Evolutionary conservation across 2,888 invertebrate species (phyloP), one percentile per base, ranked within the genome.

Genomic region (Gastrophysa polygoni): DNA sequence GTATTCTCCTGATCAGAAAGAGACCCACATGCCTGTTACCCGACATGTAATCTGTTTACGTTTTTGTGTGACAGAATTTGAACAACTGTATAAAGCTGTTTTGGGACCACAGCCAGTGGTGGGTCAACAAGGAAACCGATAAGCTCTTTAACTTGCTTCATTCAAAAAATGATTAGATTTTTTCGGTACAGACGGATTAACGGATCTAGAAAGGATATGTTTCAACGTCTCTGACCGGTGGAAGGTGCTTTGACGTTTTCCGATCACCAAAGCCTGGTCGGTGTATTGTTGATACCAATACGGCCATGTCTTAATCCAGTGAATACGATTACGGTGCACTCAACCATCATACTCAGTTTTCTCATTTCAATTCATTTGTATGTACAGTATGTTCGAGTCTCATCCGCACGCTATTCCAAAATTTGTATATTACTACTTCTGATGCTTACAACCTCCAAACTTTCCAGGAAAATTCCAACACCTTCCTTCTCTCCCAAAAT

Each of bases 61-160:
- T 64, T 64, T 63, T 67, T 62, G 67, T 67, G 64, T 69, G 65
- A 68, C 57, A 61, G 63, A 61, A 67, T 67, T 71, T 69, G 62
- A 68, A 70, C 68, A 70, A 68, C 66, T 68, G 61, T 61, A 68
- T 64, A 70, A 70, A 71, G 68, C 66, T 67, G 66, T 69, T 71
- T 70, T 64, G 61, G 60, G 66, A 59, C 48, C 63, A 48, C 47
- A 56, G 48, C 28, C 56, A 51, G 57, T 59, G 61, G 61, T 59
- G 61, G 61, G 50, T 55, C 55, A 24, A 50, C 63, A 54, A 56
- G 54, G 57, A 47, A 58, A 59, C 48, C 56, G 24, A 44, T 64
- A 66, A 66, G 63, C 57, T 61, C 54, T 60, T 61, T 61, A 63
- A 63, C 66, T 63, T 57, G 54, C 48, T 55, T 48, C 57, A 34